These are phyloP conservation scores for Acanthornis magna DNA, from an alignment of 2,797 vertebrate species.

Conservation along the genomic window DNA sequence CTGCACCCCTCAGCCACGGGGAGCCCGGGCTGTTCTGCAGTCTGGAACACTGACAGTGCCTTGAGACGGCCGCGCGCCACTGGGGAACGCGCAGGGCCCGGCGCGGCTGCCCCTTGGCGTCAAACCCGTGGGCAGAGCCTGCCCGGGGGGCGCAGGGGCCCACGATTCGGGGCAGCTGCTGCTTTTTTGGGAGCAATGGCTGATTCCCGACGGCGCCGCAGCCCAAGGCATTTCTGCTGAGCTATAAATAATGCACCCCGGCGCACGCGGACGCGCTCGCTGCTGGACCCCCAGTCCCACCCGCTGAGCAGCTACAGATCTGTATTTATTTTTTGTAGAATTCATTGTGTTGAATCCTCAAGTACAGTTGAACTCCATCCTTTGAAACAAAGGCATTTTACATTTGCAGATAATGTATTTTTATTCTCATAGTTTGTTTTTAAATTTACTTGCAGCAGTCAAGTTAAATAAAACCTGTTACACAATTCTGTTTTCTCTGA, in stretches of 20 bases:
- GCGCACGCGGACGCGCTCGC: neutral
- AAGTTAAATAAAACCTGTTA: constrained; percentile 64
- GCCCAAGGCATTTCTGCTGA: constrained; percentile 5
- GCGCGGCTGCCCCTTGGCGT: fast-evolving
- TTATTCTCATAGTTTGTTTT: constrained; percentile 52
- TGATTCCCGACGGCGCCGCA: neutral
- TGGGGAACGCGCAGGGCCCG: fast-evolving
- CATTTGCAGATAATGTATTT: constrained; percentile 50
- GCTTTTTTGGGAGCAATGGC: neutral
- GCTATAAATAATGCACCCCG: neutral
- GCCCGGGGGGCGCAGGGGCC: neutral
- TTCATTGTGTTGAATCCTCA: neutral
- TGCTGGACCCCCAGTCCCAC: neutral
- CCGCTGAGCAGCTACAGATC: neutral
- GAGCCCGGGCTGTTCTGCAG: neutral
- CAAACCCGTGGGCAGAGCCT: neutral
- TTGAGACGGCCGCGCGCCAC: fast-evolving
- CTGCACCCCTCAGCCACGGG: neutral
- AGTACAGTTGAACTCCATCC: constrained; percentile 33
- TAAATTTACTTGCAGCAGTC: constrained; percentile 56
- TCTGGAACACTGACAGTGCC: constrained; percentile 19
- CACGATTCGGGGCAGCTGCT: fast-evolving
- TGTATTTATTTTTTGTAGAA: constrained; percentile 71
- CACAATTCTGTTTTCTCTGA: neutral
- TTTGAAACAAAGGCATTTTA: constrained; percentile 70